Conservation (phyloP, 35 echinoderm and acorn worm species). For the Heliocidaris erythrogramma region DNA sequence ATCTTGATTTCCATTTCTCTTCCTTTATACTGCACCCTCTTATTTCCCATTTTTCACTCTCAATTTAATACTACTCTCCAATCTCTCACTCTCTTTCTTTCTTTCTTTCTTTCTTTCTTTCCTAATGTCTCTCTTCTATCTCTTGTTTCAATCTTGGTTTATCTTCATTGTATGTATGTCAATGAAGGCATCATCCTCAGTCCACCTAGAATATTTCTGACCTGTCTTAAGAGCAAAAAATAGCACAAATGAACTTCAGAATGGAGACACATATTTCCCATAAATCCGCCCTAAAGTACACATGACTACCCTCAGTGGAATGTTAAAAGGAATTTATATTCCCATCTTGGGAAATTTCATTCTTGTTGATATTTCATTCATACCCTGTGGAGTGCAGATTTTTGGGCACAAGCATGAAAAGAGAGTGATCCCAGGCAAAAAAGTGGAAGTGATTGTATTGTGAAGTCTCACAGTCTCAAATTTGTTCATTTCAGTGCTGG, state of each 20-base stretch:
- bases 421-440: neutral
- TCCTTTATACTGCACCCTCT: too few relatives aligned
- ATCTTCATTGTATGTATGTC: too few relatives aligned
- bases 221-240: too few relatives aligned
- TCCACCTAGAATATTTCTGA: too few relatives aligned
- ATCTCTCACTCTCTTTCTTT: too few relatives aligned
- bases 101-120: neutral
- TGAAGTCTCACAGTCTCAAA: neutral
- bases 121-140: neutral
- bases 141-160: too few relatives aligned
- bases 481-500: neutral
- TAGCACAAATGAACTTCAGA: neutral
- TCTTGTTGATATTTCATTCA: slow-evolving; percentile 6
- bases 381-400: neutral
- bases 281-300: neutral
- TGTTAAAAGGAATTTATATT: neutral
- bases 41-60: too few relatives aligned
- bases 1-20: too few relatives aligned
- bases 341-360: neutral
- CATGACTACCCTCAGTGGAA: neutral
- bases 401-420: neutral
- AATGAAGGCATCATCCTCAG: too few relatives aligned
- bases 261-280: neutral
- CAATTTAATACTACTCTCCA: too few relatives aligned
- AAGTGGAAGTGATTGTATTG: neutral